Base-by-base conservation (phyloP, 2,113 vertebrate species). In the Butorides virescens region DNA sequence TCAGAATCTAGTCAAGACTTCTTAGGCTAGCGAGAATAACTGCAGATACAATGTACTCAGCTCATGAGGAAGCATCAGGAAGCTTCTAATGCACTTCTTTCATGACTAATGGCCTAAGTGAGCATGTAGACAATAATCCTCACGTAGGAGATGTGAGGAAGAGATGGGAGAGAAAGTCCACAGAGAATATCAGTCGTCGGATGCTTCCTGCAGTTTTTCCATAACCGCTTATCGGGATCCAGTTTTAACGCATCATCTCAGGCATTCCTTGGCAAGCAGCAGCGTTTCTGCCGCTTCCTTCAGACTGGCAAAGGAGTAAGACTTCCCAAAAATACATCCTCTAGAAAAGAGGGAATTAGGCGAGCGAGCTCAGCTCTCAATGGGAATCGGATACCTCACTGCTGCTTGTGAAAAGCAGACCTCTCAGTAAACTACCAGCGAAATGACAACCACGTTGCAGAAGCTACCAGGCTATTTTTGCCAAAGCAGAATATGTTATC, bases 391-490 rank as follows among this genome's bases (percentile, higher is more conserved):
- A 74, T 91, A 56, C 53, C 70, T 92, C 84, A 20, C 91, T 89
- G 71, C 49, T 74, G 58, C 81, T 79, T 76, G 66, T 82, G 88
- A 85, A 75, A 85, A 85, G 59, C 75, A 91, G 86, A 81, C 84
- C 77, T 93, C 93, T 25, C 63, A 86, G 91, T 89, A 92, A 95
- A 94, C 92, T 82, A 91, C 67, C 74, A 91, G 89, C 2, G 0
- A 96, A 97, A 97, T 10, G 77, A 88, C 92, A 95, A 91, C 71
- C 78, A 75, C 23, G 11, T 21, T 82, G 89, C 84, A 79, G 89
- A 91, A 96, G 91, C 87, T 73, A 92, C 82, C 65, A 75, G 66
- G 83, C 73, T 97, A 97, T 96, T 96, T 95, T 96, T 95, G 92
- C 84, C 63, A 47, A 89, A 82, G 81, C 86, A 82, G 81, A 97